phyloP scores from a whole-genome alignment of 37 sponge, comb jelly and placozoan genomes.

The Hexactinellida sp. region DNA sequence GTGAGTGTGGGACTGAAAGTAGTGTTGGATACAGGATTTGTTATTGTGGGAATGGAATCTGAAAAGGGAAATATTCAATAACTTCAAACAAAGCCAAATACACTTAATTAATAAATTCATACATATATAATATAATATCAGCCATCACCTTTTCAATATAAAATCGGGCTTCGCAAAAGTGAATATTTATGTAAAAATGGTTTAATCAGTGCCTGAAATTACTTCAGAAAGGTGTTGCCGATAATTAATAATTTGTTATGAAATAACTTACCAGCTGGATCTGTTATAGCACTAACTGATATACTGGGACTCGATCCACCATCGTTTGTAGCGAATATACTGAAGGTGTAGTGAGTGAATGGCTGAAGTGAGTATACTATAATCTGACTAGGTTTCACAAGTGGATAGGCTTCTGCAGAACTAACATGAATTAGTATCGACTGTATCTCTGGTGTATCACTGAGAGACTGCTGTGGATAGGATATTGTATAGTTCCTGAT shows the following conservation, averaged over 20 bases:
- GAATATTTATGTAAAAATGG: no score
- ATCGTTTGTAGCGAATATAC: not conserved
- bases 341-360: not conserved
- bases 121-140: no score
- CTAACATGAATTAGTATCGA: not conserved
- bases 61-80: not conserved
- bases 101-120: no score
- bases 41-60: not conserved
- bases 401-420: not conserved
- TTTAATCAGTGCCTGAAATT: no score
- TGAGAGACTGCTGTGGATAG: not conserved
- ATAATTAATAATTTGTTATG: no score
- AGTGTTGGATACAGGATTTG: not conserved
- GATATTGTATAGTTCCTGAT: not conserved
- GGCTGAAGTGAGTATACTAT: not conserved
- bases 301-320: not conserved
- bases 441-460: not conserved
- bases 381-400: not conserved
- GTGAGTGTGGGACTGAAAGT: not conserved
- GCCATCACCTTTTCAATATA: no score
- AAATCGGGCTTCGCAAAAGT: no score
- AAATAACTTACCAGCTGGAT: not conserved
- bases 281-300: not conserved
- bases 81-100: no score
- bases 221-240: no score